These are phyloP conservation scores for Arge pagana DNA, from an alignment of 2,888 invertebrate genomes.

Conservation along the genomic window DNA sequence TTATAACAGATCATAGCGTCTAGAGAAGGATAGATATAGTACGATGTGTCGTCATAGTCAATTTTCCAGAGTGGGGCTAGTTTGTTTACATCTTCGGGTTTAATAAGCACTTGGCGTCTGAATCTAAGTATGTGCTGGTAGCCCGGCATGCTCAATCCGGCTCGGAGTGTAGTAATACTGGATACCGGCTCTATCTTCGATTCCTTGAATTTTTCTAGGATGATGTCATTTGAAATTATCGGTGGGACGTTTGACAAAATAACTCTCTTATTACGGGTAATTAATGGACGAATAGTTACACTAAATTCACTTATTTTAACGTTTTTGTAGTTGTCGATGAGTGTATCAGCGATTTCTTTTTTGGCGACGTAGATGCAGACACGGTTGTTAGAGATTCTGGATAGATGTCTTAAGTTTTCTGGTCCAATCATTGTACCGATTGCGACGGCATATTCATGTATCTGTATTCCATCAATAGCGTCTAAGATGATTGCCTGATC, in stretches of 20 bases:
- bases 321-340: slow-evolving; percentile 22
- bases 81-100: slow-evolving; percentile 24
- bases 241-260: slow-evolving; percentile 39
- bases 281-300: slow-evolving; percentile 29
- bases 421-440: slow-evolving; percentile 15
- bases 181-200: slow-evolving; percentile 30
- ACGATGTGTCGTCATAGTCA: slow-evolving; percentile 24
- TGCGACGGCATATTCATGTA: slow-evolving; percentile 21
- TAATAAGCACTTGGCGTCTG: slow-evolving; percentile 33
- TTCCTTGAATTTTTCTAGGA: slow-evolving; percentile 22
- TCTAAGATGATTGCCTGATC: slow-evolving; percentile 25
- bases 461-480: slow-evolving; percentile 7
- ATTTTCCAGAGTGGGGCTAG: slow-evolving; percentile 16
- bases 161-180: slow-evolving; percentile 34
- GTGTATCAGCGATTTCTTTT: slow-evolving; percentile 1
- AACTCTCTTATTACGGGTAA: slow-evolving; percentile 26
- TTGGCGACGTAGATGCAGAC: slow-evolving; percentile 24
- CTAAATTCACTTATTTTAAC: slow-evolving; percentile 26
- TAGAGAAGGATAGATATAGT: slow-evolving; percentile 29
- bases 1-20: slow-evolving; percentile 29
- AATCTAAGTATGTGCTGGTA: slow-evolving; percentile 37
- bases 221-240: slow-evolving; percentile 17
- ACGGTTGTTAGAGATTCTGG: slow-evolving; percentile 24
- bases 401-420: slow-evolving; percentile 19
- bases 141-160: slow-evolving; percentile 31